phyloP scores from a whole-genome alignment of 2,797 vertebrate genomes.

The Chloroceryle inda region DNA sequence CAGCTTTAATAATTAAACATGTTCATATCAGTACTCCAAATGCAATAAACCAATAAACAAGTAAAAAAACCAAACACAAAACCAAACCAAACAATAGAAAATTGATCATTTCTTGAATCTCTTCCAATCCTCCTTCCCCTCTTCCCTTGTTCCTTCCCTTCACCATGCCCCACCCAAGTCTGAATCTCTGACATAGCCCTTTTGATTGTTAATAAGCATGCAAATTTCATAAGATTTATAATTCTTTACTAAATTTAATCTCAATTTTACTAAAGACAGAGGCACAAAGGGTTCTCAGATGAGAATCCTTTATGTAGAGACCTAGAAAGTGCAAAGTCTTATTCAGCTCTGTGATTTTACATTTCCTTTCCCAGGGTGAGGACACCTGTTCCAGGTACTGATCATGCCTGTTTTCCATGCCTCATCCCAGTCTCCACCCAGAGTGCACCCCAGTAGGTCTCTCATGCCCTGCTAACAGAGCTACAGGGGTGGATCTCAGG shows the following conservation, averaged over 20 bases:
- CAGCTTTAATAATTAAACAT: background rate
- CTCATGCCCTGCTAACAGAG: background rate
- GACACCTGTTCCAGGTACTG: background rate
- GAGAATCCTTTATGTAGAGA: background rate
- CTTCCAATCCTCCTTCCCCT: background rate
- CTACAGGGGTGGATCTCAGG: background rate
- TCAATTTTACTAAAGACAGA: background rate
- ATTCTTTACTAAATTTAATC: background rate
- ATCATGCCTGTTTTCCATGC: background rate
- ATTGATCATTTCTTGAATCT: accelerated
- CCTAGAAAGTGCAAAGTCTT: background rate
- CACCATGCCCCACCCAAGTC: background rate
- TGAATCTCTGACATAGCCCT: background rate
- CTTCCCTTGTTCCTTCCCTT: background rate
- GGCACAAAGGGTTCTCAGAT: background rate
- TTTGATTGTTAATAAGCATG: background rate
- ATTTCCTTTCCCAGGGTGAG: background rate
- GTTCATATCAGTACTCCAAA: background rate
- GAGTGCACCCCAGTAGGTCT: background rate
- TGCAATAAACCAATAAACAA: background rate
- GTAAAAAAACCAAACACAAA: accelerated
- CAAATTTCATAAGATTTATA: background rate
- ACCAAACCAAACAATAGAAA: background rate
- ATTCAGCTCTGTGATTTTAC: background rate
- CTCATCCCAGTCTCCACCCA: background rate